Conservation (phyloP, 2,113 vertebrate species). For the Merops nubicus region DNA sequence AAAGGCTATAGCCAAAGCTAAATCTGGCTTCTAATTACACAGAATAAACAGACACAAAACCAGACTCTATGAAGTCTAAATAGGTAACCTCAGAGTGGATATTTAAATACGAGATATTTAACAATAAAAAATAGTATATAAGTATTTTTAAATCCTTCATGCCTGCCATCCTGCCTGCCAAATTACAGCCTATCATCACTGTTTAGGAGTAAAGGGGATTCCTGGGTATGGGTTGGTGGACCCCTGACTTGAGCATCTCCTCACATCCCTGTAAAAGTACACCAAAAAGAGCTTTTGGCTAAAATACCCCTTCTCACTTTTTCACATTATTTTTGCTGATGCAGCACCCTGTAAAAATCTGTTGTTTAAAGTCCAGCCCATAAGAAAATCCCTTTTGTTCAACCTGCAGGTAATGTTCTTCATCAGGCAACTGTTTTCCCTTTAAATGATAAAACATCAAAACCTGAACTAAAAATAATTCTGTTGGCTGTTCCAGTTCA, state of each 20-base stretch:
- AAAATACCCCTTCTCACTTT: not conserved
- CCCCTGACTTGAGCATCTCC: not conserved
- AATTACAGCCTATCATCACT: not conserved
- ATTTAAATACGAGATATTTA: not conserved
- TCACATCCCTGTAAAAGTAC: not conserved
- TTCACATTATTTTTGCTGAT: not conserved
- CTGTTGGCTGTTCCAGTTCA: conserved; percentile 21
- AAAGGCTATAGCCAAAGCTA: not conserved
- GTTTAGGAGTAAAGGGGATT: not conserved
- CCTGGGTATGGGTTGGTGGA: not conserved
- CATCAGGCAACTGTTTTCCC: not conserved
- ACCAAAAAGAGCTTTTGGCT: not conserved
- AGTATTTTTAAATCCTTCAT: not conserved
- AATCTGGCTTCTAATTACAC: not conserved
- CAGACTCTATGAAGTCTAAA: not conserved
- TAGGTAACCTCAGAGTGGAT: not conserved
- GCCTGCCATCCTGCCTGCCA: not conserved
- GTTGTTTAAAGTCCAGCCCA: not conserved
- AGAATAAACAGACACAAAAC: not conserved
- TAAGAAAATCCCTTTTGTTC: not conserved
- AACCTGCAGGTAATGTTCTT: not conserved
- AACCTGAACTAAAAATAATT: conserved; percentile 43
- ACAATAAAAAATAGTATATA: not conserved
- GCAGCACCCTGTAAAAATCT: not conserved
- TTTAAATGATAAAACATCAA: not conserved